Conservation (phyloP, 2,797 vertebrate genomes). For the Notoglanidium macrostoma region DNA sequence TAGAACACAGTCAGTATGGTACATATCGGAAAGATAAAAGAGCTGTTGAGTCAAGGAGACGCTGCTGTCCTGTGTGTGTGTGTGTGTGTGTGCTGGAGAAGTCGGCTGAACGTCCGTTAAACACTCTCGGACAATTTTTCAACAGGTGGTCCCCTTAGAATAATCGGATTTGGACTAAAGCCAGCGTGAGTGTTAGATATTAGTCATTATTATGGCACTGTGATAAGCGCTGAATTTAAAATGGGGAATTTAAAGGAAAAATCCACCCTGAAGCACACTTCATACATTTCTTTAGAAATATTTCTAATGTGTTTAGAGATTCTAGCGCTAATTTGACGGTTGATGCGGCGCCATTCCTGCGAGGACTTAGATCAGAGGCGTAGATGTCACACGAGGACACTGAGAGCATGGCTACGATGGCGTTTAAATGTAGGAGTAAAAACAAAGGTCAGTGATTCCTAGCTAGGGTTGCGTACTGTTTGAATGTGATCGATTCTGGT, state of each 20-base stretch:
- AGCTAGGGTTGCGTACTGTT: too few species aligned
- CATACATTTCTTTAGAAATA: background rate
- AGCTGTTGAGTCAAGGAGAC: slow-evolving; percentile 33
- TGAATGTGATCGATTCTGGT: too few species aligned
- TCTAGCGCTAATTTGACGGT: background rate
- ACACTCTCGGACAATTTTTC: slow-evolving; percentile 41
- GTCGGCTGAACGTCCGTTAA: background rate
- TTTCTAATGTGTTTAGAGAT: background rate
- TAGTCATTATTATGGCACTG: slow-evolving; percentile 34
- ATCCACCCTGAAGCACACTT: slow-evolving; percentile 14
- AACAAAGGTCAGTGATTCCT: background rate
- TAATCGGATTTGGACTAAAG: slow-evolving; percentile 51
- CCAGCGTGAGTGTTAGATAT: slow-evolving; percentile 21
- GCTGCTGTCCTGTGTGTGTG: slow-evolving; percentile 30
- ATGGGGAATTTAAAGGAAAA: slow-evolving; percentile 14
- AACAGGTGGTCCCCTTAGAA: slow-evolving; percentile 38
- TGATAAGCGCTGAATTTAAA: background rate
- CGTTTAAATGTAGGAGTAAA: background rate
- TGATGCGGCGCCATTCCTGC: background rate
- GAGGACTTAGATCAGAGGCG: too few species aligned
- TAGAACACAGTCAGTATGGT: slow-evolving; percentile 61
- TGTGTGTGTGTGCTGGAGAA: slow-evolving; percentile 32
- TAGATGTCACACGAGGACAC: background rate
- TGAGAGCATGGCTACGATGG: background rate
- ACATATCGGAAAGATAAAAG: slow-evolving; percentile 48